Percentiles rank a stretch among this genome's conserved stretches.
These are phyloP conservation scores for Acanthisitta chloris DNA, from an alignment of 2,113 vertebrate genomes.

Conservation along the genomic window DNA sequence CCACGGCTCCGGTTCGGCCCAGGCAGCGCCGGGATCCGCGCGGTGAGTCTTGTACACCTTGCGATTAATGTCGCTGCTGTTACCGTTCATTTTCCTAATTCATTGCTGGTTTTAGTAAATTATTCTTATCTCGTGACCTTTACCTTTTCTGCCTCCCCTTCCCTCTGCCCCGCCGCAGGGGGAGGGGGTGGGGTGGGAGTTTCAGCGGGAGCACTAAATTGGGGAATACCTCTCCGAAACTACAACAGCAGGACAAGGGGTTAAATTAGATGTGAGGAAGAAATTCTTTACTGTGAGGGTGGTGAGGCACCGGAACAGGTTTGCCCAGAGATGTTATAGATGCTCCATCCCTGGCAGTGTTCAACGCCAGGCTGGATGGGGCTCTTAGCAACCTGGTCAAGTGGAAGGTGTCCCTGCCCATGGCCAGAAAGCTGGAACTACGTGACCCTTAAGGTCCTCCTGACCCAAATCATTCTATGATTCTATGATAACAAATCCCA, in stretches of 20 bases:
- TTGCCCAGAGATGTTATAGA: not conserved
- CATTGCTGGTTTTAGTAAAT: no score
- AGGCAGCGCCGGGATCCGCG: no score
- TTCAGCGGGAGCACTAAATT: no score
- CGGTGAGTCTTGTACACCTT: no score
- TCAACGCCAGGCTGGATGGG: not conserved
- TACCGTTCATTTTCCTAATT: no score
- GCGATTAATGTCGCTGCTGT: no score
- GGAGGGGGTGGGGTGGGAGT: no score
- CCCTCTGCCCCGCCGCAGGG: no score
- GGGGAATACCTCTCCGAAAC: no score
- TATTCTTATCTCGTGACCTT: no score
- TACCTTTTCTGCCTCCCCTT: no score
- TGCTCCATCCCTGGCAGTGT: not conserved
- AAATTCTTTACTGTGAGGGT: not conserved
- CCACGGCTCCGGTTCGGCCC: no score
- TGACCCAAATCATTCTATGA: not conserved
- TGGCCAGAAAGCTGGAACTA: accelerated
- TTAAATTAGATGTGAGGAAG: not conserved
- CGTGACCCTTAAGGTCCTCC: not conserved
- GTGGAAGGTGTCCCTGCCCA: not conserved
- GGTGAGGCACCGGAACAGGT: not conserved
- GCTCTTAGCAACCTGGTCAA: not conserved
- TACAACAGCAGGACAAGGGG: not conserved
- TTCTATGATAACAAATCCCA: not conserved